phyloP scores from a whole-genome alignment of 2,113 vertebrate species.

The Hyaena hyaena region DNA sequence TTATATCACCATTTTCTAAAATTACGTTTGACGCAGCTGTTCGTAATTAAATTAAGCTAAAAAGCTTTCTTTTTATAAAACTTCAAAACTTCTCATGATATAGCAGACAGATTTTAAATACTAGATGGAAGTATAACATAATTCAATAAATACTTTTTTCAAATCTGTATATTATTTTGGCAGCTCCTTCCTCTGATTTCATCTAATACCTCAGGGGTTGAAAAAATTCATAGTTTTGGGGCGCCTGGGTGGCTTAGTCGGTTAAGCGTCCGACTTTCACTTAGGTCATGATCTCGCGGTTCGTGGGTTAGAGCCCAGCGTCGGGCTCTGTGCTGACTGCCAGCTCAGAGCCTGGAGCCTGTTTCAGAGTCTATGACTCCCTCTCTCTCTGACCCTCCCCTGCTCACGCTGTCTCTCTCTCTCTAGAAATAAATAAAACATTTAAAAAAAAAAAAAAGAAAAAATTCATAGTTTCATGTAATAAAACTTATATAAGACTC shows the following conservation, averaged over 20 bases:
- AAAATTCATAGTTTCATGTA: not conserved
- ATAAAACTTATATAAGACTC: constrained; percentile 22
- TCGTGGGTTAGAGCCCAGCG: too few relatives aligned
- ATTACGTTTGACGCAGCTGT: constrained; percentile 46
- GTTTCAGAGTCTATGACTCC: too few relatives aligned
- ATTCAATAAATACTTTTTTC: constrained; percentile 56
- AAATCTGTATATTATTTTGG: constrained; percentile 32
- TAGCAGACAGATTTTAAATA: constrained; percentile 39
- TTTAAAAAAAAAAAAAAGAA: too few relatives aligned
- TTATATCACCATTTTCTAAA: constrained; percentile 67
- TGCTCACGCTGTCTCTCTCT: too few relatives aligned
- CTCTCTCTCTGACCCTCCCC: too few relatives aligned
- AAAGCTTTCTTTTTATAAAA: constrained; percentile 60
- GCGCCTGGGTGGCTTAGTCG: too few relatives aligned
- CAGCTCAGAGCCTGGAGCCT: too few relatives aligned
- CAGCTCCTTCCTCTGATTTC: constrained; percentile 20
- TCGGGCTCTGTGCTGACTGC: too few relatives aligned
- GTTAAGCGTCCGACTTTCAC: too few relatives aligned
- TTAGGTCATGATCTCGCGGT: too few relatives aligned
- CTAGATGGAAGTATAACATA: constrained; percentile 21
- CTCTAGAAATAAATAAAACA: too few relatives aligned
- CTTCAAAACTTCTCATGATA: constrained; percentile 6
- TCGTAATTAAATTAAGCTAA: constrained; percentile 55
- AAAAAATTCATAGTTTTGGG: constrained; percentile 10
- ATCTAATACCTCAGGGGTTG: constrained; percentile 8